Evolutionary conservation across 1,140 invertebrate species (phyloP).

Genomic region (Diprion similis): DNA sequence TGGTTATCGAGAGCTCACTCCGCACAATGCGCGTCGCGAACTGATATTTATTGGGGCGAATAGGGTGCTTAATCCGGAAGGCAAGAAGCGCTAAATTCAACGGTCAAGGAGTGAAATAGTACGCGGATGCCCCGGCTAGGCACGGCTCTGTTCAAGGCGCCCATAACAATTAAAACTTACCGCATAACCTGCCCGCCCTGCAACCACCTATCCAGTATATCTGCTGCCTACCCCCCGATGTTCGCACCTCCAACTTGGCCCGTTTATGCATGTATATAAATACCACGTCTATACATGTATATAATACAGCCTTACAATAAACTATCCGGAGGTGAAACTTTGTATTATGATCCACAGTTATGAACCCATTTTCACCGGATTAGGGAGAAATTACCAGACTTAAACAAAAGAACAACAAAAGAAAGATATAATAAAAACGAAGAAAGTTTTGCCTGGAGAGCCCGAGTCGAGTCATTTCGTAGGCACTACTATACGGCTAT

Average conservation of each 20-base stretch:
- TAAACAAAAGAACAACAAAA: not conserved
- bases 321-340: not conserved
- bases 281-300: not conserved
- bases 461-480: too few relatives aligned
- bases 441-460: too few relatives aligned
- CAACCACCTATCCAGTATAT: too few relatives aligned
- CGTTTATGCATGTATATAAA: not conserved
- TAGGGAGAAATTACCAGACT: not conserved
- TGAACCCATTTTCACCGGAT: not conserved
- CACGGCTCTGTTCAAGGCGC: not conserved
- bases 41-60: too few relatives aligned
- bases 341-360: slow-evolving; percentile 6
- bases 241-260: not conserved
- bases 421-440: too few relatives aligned
- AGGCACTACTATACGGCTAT: too few relatives aligned
- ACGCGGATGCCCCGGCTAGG: too few relatives aligned
- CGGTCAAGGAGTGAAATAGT: too few relatives aligned
- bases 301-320: not conserved
- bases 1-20: too few relatives aligned
- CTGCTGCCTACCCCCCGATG: not conserved
- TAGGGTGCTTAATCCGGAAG: too few relatives aligned
- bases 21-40: too few relatives aligned
- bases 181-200: not conserved
- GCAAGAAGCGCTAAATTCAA: too few relatives aligned
- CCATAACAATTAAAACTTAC: slow-evolving; percentile 6